Conservation (phyloP, 2,113 vertebrate genomes). For the Solea senegalensis region DNA sequence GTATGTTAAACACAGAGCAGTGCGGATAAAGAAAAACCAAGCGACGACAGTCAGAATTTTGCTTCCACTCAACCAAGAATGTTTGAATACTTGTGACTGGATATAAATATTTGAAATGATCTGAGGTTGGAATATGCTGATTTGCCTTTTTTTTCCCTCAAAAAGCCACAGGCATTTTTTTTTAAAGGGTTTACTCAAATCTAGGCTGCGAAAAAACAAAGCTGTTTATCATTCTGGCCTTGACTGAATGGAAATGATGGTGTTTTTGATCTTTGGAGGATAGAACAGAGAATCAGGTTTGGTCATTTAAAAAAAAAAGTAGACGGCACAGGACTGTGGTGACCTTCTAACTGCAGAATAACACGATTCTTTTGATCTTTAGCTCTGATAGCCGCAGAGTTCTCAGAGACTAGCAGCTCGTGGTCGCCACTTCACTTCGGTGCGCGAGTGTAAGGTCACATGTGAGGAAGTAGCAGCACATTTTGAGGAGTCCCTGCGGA, state of each 20-base stretch:
- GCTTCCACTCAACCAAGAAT: slow-evolving; percentile 49
- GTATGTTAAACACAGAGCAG: slow-evolving; percentile 24
- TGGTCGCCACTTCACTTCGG: not conserved
- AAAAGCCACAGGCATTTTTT: slow-evolving; percentile 32
- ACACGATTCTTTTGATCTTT: slow-evolving; percentile 23
- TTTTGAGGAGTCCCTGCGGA: slow-evolving; percentile 45
- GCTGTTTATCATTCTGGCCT: slow-evolving; percentile 3
- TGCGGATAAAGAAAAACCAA: slow-evolving; percentile 14
- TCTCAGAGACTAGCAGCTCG: not conserved
- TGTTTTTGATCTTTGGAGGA: not conserved
- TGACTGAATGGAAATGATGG: not conserved
- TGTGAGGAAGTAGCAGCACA: slow-evolving; percentile 27
- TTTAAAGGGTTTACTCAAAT: slow-evolving; percentile 9
- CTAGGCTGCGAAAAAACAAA: slow-evolving; percentile 15
- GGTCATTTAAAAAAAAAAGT: slow-evolving; percentile 30
- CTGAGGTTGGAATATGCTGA: slow-evolving; percentile 69
- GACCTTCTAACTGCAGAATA: slow-evolving; percentile 29
- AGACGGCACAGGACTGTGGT: not conserved
- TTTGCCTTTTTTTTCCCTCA: slow-evolving; percentile 24
- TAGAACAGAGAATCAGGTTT: not conserved
- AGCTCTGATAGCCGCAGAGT: not conserved
- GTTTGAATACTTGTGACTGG: slow-evolving; percentile 57
- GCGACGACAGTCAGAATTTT: slow-evolving; percentile 20
- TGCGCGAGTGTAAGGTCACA: slow-evolving; percentile 12
- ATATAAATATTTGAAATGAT: slow-evolving; percentile 68